These are phyloP conservation scores for Tinea trinotella DNA, from an alignment of 2,888 invertebrate genomes.

Conservation along the genomic window DNA sequence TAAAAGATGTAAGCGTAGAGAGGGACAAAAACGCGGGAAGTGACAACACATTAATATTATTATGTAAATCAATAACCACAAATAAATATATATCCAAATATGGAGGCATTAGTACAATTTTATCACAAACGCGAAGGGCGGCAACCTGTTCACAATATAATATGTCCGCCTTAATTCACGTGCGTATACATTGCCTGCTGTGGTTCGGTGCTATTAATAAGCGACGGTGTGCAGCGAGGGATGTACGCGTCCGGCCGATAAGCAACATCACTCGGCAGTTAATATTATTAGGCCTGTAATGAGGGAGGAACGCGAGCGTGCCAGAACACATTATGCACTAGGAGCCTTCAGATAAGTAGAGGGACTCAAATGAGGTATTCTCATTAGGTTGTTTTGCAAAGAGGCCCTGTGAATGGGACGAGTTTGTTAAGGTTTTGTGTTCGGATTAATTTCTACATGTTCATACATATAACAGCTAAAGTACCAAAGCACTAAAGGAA, in stretches of 20 bases:
- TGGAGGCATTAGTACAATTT: not conserved
- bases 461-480: not conserved
- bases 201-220: too few species aligned
- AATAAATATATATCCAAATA: too few species aligned
- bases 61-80: too few species aligned
- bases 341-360: not conserved
- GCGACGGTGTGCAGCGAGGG: not conserved
- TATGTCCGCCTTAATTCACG: not conserved
- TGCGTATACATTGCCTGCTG: not conserved
- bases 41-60: too few species aligned
- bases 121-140: not conserved
- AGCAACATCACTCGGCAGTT: not conserved
- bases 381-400: conserved; percentile 7
- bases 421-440: not conserved
- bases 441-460: not conserved
- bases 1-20: too few species aligned
- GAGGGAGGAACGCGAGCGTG: not conserved
- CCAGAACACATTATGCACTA: not conserved
- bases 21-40: too few species aligned
- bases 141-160: not conserved
- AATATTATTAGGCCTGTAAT: not conserved
- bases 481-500: too few species aligned
- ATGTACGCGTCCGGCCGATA: not conserved
- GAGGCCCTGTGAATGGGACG: not conserved
- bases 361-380: not conserved